Conservation (phyloP, 1,140 invertebrate genomes). For the Caenorhabditis inopinata region DNA sequence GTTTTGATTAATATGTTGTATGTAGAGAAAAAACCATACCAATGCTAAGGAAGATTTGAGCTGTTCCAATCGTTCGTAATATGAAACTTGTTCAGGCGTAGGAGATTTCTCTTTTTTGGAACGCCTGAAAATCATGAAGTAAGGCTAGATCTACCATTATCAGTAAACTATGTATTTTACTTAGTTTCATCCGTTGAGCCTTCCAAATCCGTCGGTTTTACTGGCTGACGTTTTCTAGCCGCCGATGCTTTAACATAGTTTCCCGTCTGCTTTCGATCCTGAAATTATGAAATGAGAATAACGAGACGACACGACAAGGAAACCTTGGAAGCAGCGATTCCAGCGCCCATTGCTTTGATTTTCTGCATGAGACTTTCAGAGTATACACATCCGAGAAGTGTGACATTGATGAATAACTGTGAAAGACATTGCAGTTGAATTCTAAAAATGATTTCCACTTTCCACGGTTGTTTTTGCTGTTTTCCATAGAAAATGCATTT, state of each 20-base stretch:
- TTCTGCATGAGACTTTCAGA: constrained; percentile 19
- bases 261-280: not conserved
- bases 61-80: not conserved
- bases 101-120: not conserved
- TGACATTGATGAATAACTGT: constrained; percentile 37
- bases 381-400: constrained; percentile 32
- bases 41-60: not conserved
- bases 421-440: constrained; percentile 35
- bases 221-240: not conserved
- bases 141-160: not conserved
- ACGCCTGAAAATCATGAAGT: not conserved
- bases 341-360: constrained; percentile 19
- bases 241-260: not conserved
- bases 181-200: not conserved
- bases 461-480: too few species aligned
- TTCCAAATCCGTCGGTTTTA: not conserved
- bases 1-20: not conserved
- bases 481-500: too few species aligned
- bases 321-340: not conserved
- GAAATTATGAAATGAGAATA: not conserved
- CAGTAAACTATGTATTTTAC: too few species aligned
- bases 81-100: not conserved
- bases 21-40: not conserved
- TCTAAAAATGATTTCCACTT: not conserved
- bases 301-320: not conserved